phyloP scores from a whole-genome alignment of 2,797 vertebrate species.

The Pteropus rufus region DNA sequence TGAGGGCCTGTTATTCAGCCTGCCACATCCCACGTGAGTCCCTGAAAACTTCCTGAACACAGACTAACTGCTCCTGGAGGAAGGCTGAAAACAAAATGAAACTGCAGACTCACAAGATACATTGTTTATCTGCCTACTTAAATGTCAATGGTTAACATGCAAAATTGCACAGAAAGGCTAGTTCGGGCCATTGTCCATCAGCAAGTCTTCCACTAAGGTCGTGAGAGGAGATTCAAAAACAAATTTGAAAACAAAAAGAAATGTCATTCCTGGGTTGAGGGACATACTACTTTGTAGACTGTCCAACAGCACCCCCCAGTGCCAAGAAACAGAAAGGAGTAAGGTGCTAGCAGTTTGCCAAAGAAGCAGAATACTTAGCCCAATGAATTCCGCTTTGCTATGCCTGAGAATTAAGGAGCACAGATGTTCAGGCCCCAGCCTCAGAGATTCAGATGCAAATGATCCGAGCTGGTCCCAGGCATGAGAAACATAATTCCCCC shows the following conservation, averaged over 20 bases:
- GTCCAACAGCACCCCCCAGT: slow-evolving; percentile 79
- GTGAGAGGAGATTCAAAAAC: not conserved
- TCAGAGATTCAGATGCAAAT: not conserved
- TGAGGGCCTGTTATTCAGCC: not conserved
- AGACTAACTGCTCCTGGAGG: not conserved
- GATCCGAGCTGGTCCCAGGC: not conserved
- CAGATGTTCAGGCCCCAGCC: not conserved
- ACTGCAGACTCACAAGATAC: not conserved
- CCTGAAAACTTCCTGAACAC: not conserved
- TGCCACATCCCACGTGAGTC: not conserved
- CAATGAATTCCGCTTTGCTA: not conserved
- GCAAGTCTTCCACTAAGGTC: not conserved
- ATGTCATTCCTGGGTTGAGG: not conserved
- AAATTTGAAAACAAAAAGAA: slow-evolving; percentile 1
- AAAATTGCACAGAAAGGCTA: not conserved
- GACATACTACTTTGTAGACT: slow-evolving; percentile 46
- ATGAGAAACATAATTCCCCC: not conserved
- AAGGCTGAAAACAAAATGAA: not conserved
- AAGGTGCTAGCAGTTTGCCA: not conserved
- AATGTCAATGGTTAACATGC: not conserved
- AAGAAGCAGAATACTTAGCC: not conserved
- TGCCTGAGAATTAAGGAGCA: not conserved
- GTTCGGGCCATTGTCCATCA: not conserved
- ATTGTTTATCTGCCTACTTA: not conserved
- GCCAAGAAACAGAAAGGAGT: slow-evolving; percentile 27